Evolutionary conservation across 1,140 invertebrate genomes (phyloP).

Genomic region (Rhagoletis zephyria): DNA sequence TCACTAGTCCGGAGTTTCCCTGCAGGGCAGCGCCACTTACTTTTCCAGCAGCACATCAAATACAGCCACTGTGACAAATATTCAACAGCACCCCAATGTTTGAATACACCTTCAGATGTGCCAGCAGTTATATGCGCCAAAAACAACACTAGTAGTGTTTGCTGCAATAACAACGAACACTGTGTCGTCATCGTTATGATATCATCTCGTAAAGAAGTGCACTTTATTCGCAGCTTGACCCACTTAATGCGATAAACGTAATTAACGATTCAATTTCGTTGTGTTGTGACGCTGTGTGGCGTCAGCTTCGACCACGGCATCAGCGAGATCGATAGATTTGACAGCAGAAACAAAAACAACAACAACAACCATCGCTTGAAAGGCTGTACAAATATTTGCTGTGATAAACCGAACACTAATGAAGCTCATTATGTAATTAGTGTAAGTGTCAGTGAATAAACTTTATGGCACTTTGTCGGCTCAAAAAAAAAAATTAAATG

Average conservation of each 20-base stretch:
- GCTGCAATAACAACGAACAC: not conserved
- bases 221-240: constrained; percentile 45
- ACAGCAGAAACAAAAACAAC: not conserved
- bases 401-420: constrained; percentile 43
- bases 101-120: not conserved
- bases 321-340: not conserved
- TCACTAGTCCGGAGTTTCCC: too few species aligned
- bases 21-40: not conserved
- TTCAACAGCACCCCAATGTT: not conserved
- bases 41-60: not conserved
- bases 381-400: constrained; percentile 29
- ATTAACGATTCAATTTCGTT: not conserved
- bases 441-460: constrained; percentile 2
- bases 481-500: not conserved
- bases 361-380: not conserved
- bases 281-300: not conserved
- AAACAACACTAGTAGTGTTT: not conserved
- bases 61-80: not conserved
- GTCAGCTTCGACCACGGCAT: not conserved
- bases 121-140: not conserved
- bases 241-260: constrained; percentile 40
- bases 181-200: not conserved
- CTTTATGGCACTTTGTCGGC: constrained; percentile 23
- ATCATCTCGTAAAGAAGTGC: constrained; percentile 36
- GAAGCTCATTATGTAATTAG: constrained; percentile 43